A percentile compares a stretch with the other conserved stretches of the same genome.
phyloP scores from a whole-genome alignment of 2,888 invertebrate species.

The Tipula lateralis region DNA sequence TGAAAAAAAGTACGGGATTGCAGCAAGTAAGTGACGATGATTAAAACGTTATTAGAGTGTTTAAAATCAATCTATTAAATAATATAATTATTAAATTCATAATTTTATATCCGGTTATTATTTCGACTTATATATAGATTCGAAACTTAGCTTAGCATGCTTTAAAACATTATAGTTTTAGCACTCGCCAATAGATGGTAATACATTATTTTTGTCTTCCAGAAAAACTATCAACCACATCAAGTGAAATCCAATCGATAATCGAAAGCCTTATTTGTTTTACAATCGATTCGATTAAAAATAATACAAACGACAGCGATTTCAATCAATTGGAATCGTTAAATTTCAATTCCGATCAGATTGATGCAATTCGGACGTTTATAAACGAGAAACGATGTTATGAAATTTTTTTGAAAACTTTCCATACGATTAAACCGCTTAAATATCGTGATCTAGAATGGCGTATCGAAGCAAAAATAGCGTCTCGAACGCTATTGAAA shows the following conservation, averaged over 20 bases:
- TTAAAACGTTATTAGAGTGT: background rate
- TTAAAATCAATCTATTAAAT: background rate
- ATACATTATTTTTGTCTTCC: conserved; percentile 35
- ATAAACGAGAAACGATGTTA: background rate
- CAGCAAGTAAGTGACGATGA: conserved; percentile 43
- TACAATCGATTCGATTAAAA: conserved; percentile 64
- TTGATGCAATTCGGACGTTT: conserved; percentile 31
- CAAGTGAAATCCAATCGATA: conserved; percentile 52
- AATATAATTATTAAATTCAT: background rate
- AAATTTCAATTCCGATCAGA: conserved; percentile 40
- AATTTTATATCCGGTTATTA: background rate
- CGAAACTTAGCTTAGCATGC: background rate
- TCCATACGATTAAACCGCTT: conserved; percentile 41
- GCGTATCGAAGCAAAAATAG: conserved; percentile 60
- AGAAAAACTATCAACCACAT: conserved; percentile 52
- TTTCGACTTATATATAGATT: background rate
- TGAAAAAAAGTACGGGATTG: conserved; percentile 52
- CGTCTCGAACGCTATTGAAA: conserved; percentile 55
- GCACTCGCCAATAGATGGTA: background rate
- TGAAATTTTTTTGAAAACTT: conserved; percentile 45
- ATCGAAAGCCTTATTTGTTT: conserved; percentile 70
- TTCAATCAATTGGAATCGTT: conserved; percentile 39
- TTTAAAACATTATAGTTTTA: background rate
- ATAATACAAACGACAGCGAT: conserved; percentile 54
- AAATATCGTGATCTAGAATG: conserved; percentile 57